Evolutionary conservation across 2,888 invertebrate genomes (phyloP).

Genomic region (Melipona bicolor): DNA sequence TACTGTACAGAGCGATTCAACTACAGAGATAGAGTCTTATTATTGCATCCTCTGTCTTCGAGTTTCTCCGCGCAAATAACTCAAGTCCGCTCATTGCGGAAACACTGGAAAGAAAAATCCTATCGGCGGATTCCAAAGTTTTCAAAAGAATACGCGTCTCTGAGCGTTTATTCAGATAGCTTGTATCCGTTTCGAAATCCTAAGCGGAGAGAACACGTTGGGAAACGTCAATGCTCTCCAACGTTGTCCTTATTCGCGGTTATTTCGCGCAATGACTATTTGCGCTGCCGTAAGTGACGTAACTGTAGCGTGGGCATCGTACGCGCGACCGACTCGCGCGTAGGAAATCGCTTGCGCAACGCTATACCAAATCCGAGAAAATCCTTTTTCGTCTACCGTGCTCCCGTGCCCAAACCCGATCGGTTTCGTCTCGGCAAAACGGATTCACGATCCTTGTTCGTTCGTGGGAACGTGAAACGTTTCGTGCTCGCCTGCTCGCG

Average conservation of each 20-base stretch:
- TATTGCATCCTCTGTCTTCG: background rate
- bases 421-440: background rate
- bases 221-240: constrained; percentile 41
- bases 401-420: too few species aligned
- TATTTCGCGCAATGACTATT: constrained; percentile 51
- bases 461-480: background rate
- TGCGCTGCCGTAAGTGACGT: constrained; percentile 34
- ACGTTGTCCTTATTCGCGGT: constrained; percentile 59
- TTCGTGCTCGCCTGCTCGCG: background rate
- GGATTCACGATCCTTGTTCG: background rate
- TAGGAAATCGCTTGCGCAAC: constrained; percentile 60
- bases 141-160: background rate
- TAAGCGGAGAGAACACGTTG: background rate
- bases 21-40: background rate
- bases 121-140: background rate
- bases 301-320: constrained; percentile 51
- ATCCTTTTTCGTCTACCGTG: constrained; percentile 11
- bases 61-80: background rate
- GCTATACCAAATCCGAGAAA: constrained; percentile 35
- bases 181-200: background rate
- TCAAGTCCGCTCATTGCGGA: background rate
- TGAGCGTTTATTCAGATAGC: background rate
- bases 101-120: background rate
- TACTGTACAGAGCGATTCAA: background rate
- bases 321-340: background rate